Conservation (phyloP, 2,113 vertebrate genomes). For the Embiotoca jacksoni region DNA sequence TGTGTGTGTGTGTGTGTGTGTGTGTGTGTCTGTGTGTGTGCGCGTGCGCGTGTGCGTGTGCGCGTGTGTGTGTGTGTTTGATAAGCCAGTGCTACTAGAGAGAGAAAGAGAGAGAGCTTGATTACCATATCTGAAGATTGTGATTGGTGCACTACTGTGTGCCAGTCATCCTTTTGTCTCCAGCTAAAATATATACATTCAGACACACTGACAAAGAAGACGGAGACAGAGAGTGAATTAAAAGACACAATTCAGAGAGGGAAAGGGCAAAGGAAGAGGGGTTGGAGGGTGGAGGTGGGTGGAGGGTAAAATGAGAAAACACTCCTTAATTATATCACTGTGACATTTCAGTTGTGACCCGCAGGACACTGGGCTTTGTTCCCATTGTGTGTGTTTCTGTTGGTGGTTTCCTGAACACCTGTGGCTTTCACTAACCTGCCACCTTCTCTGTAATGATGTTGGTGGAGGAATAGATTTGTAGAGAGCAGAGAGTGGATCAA, state of each 20-base stretch:
- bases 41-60: constrained; percentile 3
- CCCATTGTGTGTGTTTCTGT: constrained; percentile 48
- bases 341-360: constrained; percentile 68
- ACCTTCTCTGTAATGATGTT: constrained; percentile 44
- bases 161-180: constrained; percentile 61
- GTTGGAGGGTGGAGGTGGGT: constrained; percentile 19
- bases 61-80: constrained; percentile 39
- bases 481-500: too few species aligned
- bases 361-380: constrained; percentile 44
- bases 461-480: constrained; percentile 5
- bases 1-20: constrained; percentile 19
- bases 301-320: constrained; percentile 44
- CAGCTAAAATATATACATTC: constrained; percentile 59
- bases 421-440: constrained; percentile 44
- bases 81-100: constrained; percentile 60
- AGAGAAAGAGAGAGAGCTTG: constrained; percentile 52
- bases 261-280: constrained; percentile 23
- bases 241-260: constrained; percentile 42
- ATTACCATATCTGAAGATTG: constrained; percentile 76
- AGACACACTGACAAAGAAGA: constrained; percentile 13
- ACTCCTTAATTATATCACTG: constrained; percentile 62
- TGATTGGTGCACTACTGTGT: constrained; percentile 44
- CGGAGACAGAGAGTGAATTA: constrained; percentile 49
- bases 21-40: constrained; percentile 21
- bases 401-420: constrained; percentile 46